phyloP scores from a whole-genome alignment of 2,888 invertebrate species.

The Drosophila siamana region DNA sequence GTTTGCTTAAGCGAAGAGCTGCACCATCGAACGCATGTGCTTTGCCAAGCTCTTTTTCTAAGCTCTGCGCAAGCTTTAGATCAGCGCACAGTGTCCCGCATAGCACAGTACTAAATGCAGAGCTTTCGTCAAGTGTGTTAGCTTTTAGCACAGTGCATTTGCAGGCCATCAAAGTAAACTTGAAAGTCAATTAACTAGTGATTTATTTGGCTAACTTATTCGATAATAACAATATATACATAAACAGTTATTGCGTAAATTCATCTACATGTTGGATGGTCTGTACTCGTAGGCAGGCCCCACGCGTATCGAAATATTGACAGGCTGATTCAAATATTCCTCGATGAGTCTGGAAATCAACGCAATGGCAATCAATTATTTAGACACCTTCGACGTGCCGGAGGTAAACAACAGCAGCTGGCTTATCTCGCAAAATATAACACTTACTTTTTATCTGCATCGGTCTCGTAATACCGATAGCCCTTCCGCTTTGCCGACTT shows the following conservation, averaged over 20 bases:
- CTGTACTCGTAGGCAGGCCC: constrained; percentile 66
- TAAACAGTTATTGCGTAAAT: background rate
- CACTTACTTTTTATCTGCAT: constrained; percentile 78
- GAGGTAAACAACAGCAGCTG: constrained; percentile 34
- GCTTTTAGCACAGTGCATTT: constrained; percentile 6
- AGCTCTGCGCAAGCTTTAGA: constrained; percentile 11
- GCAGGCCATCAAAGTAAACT: background rate
- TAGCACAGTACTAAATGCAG: background rate
- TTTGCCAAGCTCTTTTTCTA: constrained; percentile 28
- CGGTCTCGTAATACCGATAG: constrained; percentile 73
- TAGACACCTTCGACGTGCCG: background rate
- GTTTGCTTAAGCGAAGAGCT: constrained; percentile 7
- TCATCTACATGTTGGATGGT: constrained; percentile 47
- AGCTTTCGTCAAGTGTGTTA: background rate
- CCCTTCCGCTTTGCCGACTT: constrained; percentile 79
- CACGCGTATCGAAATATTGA: constrained; percentile 64
- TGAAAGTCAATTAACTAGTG: no score
- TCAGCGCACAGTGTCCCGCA: constrained; percentile 4
- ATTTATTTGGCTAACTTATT: background rate
- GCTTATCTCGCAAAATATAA: constrained; percentile 55
- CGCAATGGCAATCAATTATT: constrained; percentile 1
- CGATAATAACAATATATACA: background rate
- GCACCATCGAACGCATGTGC: background rate
- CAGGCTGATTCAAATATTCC: constrained; percentile 57
- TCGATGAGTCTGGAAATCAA: constrained; percentile 43